Evolutionary conservation across 2,113 vertebrate genomes (phyloP).

Genomic region (Montifringilla adamsi): DNA sequence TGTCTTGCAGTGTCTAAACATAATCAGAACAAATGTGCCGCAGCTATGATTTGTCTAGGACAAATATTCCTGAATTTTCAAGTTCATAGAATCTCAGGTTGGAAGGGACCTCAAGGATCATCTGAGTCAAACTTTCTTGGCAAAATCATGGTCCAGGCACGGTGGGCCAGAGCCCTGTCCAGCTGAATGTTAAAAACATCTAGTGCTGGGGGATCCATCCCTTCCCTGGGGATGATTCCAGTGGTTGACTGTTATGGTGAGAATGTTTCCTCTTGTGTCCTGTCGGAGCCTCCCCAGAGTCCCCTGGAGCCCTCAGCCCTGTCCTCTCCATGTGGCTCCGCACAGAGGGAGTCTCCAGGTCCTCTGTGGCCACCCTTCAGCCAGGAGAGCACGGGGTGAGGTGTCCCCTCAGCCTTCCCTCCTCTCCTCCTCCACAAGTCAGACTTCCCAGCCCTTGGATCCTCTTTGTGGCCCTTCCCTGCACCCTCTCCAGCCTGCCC

Average conservation of each 20-base stretch:
- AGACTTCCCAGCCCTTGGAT: not conserved
- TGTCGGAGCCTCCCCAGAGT: too few species aligned
- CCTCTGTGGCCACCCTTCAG: not conserved
- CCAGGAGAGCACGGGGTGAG: too few species aligned
- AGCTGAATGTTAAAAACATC: not conserved
- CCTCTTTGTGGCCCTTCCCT: not conserved
- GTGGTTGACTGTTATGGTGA: not conserved
- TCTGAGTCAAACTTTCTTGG: not conserved
- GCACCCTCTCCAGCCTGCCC: not conserved
- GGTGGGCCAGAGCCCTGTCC: not conserved
- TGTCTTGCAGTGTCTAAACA: not conserved
- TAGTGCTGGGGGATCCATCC: not conserved
- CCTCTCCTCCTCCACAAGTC: not conserved
- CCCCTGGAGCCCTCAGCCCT: too few species aligned
- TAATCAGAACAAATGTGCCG: not conserved
- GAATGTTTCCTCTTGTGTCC: not conserved
- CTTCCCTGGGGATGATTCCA: not conserved
- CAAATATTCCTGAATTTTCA: not conserved
- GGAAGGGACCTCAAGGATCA: not conserved
- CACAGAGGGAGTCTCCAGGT: not conserved
- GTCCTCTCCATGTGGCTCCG: too few species aligned
- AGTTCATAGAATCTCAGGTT: not conserved
- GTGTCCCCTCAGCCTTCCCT: not conserved
- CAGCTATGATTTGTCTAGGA: not conserved
- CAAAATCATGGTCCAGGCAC: not conserved